phyloP scores from a whole-genome alignment of 2,113 vertebrate genomes.

The Apteryx owenii region DNA sequence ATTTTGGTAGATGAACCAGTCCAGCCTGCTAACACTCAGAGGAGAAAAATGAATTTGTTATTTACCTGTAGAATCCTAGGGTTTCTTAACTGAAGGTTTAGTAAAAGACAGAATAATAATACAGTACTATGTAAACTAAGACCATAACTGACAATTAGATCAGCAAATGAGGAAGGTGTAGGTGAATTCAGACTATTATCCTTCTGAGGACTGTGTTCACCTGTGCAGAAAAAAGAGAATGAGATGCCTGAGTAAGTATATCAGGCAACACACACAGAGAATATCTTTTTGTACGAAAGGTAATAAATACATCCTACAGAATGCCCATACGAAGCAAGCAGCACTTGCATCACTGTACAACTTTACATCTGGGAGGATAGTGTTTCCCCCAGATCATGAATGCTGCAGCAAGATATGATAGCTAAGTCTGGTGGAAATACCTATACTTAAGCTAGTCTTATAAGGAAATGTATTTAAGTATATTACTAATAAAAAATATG shows the following conservation, averaged over 20 bases:
- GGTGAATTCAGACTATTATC: neutral
- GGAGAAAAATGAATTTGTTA: constrained; percentile 11
- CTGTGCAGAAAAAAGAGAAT: neutral
- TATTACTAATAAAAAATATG: neutral
- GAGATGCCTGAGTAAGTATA: neutral
- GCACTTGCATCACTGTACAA: neutral
- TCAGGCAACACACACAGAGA: neutral
- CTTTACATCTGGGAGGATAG: neutral
- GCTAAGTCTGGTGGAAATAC: neutral
- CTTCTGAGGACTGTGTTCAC: neutral
- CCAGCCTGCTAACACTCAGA: constrained; percentile 22
- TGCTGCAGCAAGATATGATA: neutral
- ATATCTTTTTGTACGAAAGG: neutral
- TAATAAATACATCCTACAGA: neutral
- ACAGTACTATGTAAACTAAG: neutral
- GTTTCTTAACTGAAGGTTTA: neutral
- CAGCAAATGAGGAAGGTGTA: neutral
- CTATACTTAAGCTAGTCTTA: neutral
- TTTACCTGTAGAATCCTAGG: neutral
- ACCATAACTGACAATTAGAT: neutral
- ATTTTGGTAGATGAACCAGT: neutral
- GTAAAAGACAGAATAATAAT: neutral
- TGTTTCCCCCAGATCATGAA: neutral
- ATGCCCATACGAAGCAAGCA: neutral
- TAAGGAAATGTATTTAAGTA: neutral